Evolutionary conservation across 2,888 invertebrate species (phyloP).

Genomic region (Eupithecia centaureata): DNA sequence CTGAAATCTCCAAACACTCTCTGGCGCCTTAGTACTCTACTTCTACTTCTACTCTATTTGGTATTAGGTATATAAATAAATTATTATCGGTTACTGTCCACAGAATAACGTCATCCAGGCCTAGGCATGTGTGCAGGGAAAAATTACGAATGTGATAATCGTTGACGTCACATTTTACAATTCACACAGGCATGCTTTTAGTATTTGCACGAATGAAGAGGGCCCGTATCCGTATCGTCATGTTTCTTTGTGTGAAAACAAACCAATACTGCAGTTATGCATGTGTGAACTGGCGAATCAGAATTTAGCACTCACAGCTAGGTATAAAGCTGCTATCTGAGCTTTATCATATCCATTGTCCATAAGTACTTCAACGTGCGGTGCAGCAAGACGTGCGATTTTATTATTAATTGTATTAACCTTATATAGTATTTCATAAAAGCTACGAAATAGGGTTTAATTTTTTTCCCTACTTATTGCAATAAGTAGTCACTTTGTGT

Average conservation of each 20-base stretch:
- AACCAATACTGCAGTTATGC: neutral
- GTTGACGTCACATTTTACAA: neutral
- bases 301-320: neutral
- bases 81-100: too few relatives aligned
- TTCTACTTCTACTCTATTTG: too few relatives aligned
- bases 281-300: constrained; percentile 4
- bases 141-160: neutral
- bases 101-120: neutral
- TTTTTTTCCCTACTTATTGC: neutral
- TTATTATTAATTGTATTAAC: neutral
- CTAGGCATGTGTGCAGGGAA: neutral
- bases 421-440: neutral
- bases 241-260: neutral
- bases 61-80: too few relatives aligned
- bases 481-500: neutral
- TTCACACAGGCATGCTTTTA: neutral
- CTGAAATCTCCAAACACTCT: too few relatives aligned
- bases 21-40: too few relatives aligned
- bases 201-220: neutral
- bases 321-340: neutral
- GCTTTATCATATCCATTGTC: constrained; percentile 8
- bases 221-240: neutral
- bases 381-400: neutral
- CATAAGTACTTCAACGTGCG: neutral
- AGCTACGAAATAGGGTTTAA: neutral